Evolutionary conservation across 2,797 vertebrate species (phyloP).

Genomic region (Notolabrus celidotus): DNA sequence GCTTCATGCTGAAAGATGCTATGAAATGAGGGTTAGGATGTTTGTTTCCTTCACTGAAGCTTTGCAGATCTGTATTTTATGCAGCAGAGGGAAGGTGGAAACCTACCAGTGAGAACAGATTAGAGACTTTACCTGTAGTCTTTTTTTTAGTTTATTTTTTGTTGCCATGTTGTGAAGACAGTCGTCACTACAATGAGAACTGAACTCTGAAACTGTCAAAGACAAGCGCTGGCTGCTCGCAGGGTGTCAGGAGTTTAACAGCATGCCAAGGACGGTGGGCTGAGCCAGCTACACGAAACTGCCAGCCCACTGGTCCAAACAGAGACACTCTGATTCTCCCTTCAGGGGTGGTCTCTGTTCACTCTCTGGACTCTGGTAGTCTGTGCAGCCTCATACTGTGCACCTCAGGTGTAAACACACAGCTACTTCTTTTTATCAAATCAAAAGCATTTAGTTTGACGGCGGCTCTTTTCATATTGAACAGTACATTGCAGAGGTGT

Average conservation of each 20-base stretch:
- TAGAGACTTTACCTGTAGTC: conserved; percentile 36
- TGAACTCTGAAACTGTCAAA: conserved; percentile 42
- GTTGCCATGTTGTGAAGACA: conserved; percentile 26
- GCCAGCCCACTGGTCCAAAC: conserved; percentile 22
- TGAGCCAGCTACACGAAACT: conserved; percentile 17
- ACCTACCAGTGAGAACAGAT: conserved; percentile 35
- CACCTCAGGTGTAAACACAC: background rate
- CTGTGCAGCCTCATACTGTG: conserved; percentile 1
- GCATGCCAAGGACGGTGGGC: conserved; percentile 19
- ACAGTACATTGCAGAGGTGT: background rate
- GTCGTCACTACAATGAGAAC: conserved; percentile 25
- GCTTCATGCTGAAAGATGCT: conserved; percentile 12
- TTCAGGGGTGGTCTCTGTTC: conserved; percentile 11
- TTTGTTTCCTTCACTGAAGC: background rate
- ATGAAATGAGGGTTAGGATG: conserved; percentile 15
- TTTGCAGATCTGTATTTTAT: conserved; percentile 11
- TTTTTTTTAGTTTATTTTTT: conserved; percentile 44
- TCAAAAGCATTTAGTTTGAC: background rate
- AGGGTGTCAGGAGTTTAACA: conserved; percentile 1
- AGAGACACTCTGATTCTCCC: conserved; percentile 11
- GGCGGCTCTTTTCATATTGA: background rate
- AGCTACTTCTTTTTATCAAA: background rate
- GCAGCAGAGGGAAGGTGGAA: conserved; percentile 8
- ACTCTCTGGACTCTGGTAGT: background rate
- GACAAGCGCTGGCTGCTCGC: conserved; percentile 18